Evolutionary conservation across 2,797 vertebrate species (phyloP), one percentile per base, ranked within the genome.

Genomic region (Poeciliopsis infans): DNA sequence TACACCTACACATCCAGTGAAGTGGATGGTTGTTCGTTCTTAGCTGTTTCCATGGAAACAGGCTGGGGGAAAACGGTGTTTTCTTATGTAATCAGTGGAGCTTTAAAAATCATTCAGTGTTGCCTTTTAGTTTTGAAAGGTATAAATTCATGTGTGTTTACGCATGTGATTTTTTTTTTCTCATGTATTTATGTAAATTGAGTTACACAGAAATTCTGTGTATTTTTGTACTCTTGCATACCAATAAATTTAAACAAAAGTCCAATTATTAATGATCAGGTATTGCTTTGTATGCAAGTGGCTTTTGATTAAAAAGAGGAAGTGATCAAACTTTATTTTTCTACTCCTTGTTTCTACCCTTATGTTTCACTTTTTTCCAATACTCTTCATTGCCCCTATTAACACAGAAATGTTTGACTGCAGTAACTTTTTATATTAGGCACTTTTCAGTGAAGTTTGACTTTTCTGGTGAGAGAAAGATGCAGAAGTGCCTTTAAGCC

Each of bases 1-100:
- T 77, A 91, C 90, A 92, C 92, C 90, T 92, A 92, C 93, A 90
- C 92, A 89, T 49, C 82, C 83, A 86, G 73, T 79, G 77, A 87
- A 92, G 88, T 86, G 87, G 87, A 81, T 86, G 83, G 85, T 84
- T 86, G 85, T 82, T 92, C 86, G 88, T 92, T 84, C 88, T 88
- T 85, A 79, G 88, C 91, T 89, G 95, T 96, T 95, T 90, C 95
- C 93, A 95, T 96, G 93, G 95, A 88, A 95, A 96, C 95, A 91
- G 85, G 85, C 71, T 0, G 80, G 59, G 25, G 55, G 39, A 79
- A 80, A 86, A 88, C 87, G 84, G 88, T 88, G 86, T 91, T 91
- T 91, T 90, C 90, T 94, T 95, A 93, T 94, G 89, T 92, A 94
- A 94, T 91, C 88, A 75, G 87, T 88, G 59, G 57, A 76, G 75